A percentile compares a stretch with the other conserved stretches of the same genome.
phyloP scores from a whole-genome alignment of 2,113 vertebrate species.

The Myrmophylax atrothorax region DNA sequence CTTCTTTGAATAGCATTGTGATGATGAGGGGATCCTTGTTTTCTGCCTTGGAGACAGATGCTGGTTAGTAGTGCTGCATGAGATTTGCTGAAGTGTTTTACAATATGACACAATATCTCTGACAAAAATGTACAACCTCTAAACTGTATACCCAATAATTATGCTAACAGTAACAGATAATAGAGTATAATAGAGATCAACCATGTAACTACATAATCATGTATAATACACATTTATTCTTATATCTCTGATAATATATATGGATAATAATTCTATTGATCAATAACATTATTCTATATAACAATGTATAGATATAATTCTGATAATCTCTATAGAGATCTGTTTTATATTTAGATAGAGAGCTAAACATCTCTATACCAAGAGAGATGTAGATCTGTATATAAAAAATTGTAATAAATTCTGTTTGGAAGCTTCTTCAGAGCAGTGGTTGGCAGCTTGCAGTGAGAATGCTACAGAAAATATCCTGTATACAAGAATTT shows the following conservation, averaged over 20 bases:
- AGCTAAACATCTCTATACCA: background rate
- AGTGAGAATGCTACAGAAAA: background rate
- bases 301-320: background rate
- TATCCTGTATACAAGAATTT: background rate
- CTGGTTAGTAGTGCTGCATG: background rate
- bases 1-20: background rate
- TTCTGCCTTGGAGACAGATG: background rate
- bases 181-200: background rate
- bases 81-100: background rate
- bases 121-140: background rate
- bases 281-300: background rate
- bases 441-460: background rate
- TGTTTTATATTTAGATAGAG: background rate
- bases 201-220: background rate
- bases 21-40: background rate
- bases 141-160: background rate
- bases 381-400: background rate
- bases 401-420: background rate
- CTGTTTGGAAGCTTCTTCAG: background rate
- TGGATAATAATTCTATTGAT: background rate
- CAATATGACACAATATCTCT: background rate
- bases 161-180: background rate
- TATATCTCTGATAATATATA: background rate
- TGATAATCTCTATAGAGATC: background rate
- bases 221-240: background rate